phyloP scores from a whole-genome alignment of 2,888 invertebrate genomes.

The Tenthredo livida region DNA sequence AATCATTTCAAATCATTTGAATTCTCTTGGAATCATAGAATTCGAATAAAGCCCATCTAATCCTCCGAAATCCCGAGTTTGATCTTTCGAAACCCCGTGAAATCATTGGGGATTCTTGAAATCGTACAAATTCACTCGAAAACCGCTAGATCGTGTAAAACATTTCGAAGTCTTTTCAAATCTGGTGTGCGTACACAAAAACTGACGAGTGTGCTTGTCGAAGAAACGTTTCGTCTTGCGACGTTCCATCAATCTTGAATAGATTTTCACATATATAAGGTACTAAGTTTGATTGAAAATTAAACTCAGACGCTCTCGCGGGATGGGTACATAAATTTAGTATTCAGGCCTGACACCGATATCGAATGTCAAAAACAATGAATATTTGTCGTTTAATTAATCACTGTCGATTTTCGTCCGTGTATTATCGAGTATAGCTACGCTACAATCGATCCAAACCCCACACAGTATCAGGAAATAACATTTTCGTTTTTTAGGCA shows the following conservation, averaged over 20 bases:
- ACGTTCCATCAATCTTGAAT: neutral
- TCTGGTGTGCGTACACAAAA: neutral
- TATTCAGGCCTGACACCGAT: neutral
- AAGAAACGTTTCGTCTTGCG: neutral
- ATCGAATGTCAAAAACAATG: neutral
- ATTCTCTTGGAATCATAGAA: neutral
- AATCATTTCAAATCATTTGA: neutral
- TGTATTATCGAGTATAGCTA: neutral
- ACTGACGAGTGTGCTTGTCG: neutral
- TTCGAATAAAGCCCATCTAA: neutral
- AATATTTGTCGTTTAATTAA: neutral
- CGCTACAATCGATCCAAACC: neutral
- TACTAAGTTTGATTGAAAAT: neutral
- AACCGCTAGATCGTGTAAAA: neutral
- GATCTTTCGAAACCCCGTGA: neutral
- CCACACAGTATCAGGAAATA: neutral
- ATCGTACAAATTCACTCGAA: too few species aligned
- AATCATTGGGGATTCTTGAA: too few species aligned
- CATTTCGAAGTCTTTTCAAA: neutral
- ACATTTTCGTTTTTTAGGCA: conserved; percentile 49
- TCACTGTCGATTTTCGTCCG: neutral
- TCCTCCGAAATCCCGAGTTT: neutral
- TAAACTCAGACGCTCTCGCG: neutral
- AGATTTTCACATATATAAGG: neutral
- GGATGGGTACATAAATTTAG: neutral